Base-by-base conservation (phyloP, 2,113 vertebrate genomes). In the Pelusios castaneus region DNA sequence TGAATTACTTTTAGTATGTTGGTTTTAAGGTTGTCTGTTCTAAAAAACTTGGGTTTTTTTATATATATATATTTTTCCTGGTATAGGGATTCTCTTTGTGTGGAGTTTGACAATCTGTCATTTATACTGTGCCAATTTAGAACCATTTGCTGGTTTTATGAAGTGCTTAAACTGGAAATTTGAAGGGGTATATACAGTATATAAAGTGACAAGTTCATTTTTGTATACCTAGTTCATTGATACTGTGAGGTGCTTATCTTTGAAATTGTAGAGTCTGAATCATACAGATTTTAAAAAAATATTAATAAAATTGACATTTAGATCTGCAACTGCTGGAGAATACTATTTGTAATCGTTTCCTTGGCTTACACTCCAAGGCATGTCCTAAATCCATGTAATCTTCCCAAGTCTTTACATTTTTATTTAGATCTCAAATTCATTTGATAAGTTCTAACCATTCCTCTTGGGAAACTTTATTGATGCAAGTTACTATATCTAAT, bases 191-290 rank as follows among this genome's bases (percentile, higher is more conserved):
- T 17, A 2, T 43, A 9, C 88, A 88, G 3, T 82, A 49, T 17
- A 2, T 43, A 9, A 88, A 88, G 47, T 21, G 38, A 29, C 41
- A 56, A 38, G 29, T 58, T n/a, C 19, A 8, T 82, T 94, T 84
- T 47, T 27, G 19, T 0, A 0, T 90, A 2, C 82, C 0, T 82
- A 10, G 91, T 86, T 38, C 56, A 3, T 82, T 94, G 49, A 80
- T 79, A 60, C 11, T n/a, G 86, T 55, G 38, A 90, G 4, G 21
- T 76, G 60, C 47, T 87, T 2, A 17, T 89, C 81, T 67, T 90
- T 88, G 5, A 13, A 77, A 25, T 63, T 84, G 31, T 75, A 75
- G 70, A 45, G 8, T 10, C n/a, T 8, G 47, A 22, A 38, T 63
- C 52, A 91, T 77, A 94, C 88, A 10, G 88, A 87, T 89, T 70